Percentiles rank a stretch among this genome's conserved stretches.
Evolutionary conservation across 2,113 vertebrate genomes (phyloP).

Genomic region (Oenanthe oenanthe): DNA sequence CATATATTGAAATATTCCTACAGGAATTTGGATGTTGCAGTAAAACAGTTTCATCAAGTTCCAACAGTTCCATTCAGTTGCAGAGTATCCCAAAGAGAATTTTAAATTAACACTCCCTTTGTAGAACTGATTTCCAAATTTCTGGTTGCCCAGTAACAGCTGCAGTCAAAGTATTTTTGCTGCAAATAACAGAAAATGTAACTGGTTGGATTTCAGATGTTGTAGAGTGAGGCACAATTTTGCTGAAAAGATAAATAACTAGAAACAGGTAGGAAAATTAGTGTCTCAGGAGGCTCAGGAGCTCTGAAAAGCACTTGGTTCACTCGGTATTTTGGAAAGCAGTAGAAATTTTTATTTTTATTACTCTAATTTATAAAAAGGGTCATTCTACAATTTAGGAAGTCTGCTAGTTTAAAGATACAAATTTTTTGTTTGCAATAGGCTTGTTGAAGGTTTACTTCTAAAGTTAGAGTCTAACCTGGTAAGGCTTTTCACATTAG

Average conservation of each 20-base stretch:
- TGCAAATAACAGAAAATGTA: neutral
- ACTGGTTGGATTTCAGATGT: neutral
- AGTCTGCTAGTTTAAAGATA: neutral
- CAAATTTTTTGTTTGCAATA: neutral
- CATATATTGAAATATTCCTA: neutral
- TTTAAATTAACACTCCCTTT: neutral
- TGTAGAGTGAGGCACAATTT: neutral
- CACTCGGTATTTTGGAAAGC: neutral
- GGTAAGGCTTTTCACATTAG: neutral
- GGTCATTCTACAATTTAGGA: neutral
- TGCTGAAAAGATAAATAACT: neutral
- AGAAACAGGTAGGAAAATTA: neutral
- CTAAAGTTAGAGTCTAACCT: neutral
- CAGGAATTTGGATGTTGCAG: neutral
- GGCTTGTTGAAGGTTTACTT: neutral
- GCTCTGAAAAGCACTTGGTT: neutral
- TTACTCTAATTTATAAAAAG: neutral
- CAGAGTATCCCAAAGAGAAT: neutral
- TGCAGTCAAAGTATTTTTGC: neutral
- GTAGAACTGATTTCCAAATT: neutral
- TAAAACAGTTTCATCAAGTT: neutral
- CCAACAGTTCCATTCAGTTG: neutral
- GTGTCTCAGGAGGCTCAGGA: neutral
- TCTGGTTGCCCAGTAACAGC: neutral
- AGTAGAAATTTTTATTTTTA: neutral